These are phyloP conservation scores for Clanis bilineata DNA, from an alignment of 2,888 invertebrate genomes.

Conservation along the genomic window DNA sequence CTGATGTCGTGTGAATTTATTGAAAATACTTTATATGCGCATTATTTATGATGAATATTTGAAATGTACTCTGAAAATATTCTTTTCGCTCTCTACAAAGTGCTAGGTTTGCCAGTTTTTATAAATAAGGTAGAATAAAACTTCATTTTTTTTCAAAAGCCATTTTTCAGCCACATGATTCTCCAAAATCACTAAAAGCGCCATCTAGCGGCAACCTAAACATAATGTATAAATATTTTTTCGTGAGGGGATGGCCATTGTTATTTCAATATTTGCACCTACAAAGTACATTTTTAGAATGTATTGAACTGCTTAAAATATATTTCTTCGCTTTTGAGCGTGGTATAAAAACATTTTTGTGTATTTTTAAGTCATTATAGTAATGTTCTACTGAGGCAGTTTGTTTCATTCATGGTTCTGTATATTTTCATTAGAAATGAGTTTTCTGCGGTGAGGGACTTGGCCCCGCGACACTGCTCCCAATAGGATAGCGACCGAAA, in stretches of 20 bases:
- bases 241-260: background rate
- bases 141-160: background rate
- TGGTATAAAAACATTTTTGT: slow-evolving; percentile 6
- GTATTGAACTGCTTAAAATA: slow-evolving; percentile 5
- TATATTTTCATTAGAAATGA: background rate
- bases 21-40: background rate
- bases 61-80: background rate
- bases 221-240: too few relatives aligned
- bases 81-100: background rate
- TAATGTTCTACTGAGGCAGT: slow-evolving; percentile 8
- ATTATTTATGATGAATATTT: background rate
- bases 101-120: background rate
- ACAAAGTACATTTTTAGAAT: background rate
- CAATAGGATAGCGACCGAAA: background rate
- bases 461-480: background rate
- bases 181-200: background rate
- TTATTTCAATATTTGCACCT: background rate
- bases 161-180: too few relatives aligned
- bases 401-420: background rate
- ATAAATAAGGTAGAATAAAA: background rate
- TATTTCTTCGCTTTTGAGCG: slow-evolving; percentile 1
- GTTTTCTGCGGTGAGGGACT: background rate
- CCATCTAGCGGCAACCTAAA: background rate
- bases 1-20: background rate
- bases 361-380: slow-evolving; percentile 13